Base-by-base conservation (phyloP, 2,113 vertebrate species). In the Eurystomus gularis region DNA sequence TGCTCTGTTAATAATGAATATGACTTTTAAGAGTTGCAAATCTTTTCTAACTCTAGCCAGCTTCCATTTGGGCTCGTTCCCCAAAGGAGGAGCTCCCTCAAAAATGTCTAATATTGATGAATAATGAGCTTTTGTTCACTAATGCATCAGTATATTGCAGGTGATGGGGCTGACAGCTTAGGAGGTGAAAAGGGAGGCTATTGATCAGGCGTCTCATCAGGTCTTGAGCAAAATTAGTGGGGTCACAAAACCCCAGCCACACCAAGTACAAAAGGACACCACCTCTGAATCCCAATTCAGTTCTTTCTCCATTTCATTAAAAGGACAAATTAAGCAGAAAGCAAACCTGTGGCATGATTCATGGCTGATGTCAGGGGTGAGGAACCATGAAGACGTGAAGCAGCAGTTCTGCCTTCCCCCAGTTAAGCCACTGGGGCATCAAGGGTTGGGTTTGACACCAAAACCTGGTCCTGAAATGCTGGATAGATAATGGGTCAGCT, bases 1-100 rank as follows among this genome's bases (percentile, higher is more conserved):
- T 18, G n/a, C 23, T 86, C 66, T 65, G 29, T 95, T 94, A 92
- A 89, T 96, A 94, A 89, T 91, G 80, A 71, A 78, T 73, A 64
- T 42, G 68, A 44, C 86, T 82, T 70, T 46, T 55, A 66, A 86
- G 52, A 89, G 68, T 54, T 73, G 9, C 44, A 37, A 57, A 37
- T n/a, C 8, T 51, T 66, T 46, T 62, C 66, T 48, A 25, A 65
- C 48, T 80, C 13, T 17, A 72, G 23, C 13, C 9, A 31, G 46
- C 39, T 88, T 85, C 70, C 40, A 17, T 72, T 88, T 88, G 86
- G 86, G 49, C 77, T 86, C 46, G 25, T 95, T 92, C 80, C 77
- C 57, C 51, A 15, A 68, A 88, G 85, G 70, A 93, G 51, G 24
- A n/a, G 23, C 33, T 65, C 70, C 78, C 54, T 93, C 66, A 54